Base-by-base conservation (phyloP, 2,888 invertebrate species). In the Amphiduros pacificus region DNA sequence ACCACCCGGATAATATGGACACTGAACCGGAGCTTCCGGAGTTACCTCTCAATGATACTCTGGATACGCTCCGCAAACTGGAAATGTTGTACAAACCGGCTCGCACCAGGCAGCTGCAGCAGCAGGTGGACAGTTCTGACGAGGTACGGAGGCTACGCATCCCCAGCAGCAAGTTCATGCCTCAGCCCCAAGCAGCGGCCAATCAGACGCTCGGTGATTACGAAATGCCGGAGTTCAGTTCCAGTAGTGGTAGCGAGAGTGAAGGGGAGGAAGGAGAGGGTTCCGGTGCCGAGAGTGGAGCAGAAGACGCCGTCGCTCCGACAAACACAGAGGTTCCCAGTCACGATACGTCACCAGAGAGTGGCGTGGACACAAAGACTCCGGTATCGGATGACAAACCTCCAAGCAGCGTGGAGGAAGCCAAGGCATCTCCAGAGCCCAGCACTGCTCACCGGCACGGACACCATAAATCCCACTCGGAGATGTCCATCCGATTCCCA, bases 401-500 rank as follows among this genome's bases (percentile, higher is more conserved):
- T 44, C 44, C 44, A 6, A 44, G 44, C 44, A 44, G 44, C n/a
- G 44, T 44, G 44, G 58, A 58, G 50, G 28, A 51, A 17, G 26
- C 17, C 51, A 31, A 24, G 32, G 32, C 58, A 22, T 58, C 58
- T 14, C n/a, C 32, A 2, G 58, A 51, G 20, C 44, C 44, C n/a
- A 44, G 20, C 44, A 44, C 44, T 11, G 9, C 22, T n/a, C 20
- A n/a, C n/a, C n/a, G 22, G 44, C n/a, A n/a, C n/a, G n/a, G n/a
- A n/a, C n/a, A n/a, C n/a, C n/a, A n/a, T n/a, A 44, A 44, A n/a
- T 22, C n/a, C 4, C 4, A 17, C n/a, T n/a, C n/a, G 6, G 22
- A 20, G 44, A 44, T 44, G 44, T 51, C 58, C 26, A 50, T 58
- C 50, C 27, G 58, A 22, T 36, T 58, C 32, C 58, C 58, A 24